These are phyloP conservation scores for Harlomillsia oculata DNA, from an alignment of 1,140 invertebrate species.

Conservation along the genomic window DNA sequence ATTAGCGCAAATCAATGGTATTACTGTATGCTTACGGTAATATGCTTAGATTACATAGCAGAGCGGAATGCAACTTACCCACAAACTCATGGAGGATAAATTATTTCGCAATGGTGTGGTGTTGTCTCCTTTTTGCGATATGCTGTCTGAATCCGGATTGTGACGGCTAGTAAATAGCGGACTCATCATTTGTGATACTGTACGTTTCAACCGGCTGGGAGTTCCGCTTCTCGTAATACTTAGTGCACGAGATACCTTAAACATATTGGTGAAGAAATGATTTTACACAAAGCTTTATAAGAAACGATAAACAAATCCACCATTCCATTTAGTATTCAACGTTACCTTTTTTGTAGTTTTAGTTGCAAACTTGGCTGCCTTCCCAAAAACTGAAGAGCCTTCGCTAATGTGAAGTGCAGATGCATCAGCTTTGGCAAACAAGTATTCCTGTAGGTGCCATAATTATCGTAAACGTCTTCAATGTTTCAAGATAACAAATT, in stretches of 20 bases:
- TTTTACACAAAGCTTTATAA: too few relatives aligned
- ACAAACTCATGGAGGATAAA: conserved; percentile 25
- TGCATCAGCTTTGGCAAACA: conserved; percentile 22
- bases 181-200: conserved; percentile 89
- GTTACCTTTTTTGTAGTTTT: conserved; percentile 63
- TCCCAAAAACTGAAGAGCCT: conserved; percentile 20
- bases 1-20: background rate
- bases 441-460: conserved; percentile 13
- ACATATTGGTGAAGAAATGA: too few relatives aligned
- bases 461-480: background rate
- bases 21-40: background rate
- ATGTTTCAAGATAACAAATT: background rate
- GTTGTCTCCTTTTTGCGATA: conserved; percentile 24
- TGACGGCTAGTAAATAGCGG: conserved; percentile 48
- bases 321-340: background rate
- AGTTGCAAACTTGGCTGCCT: conserved; percentile 57
- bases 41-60: background rate
- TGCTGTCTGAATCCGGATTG: conserved; percentile 22
- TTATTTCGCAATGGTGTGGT: conserved; percentile 5
- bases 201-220: conserved; percentile 80
- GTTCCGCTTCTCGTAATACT: conserved; percentile 94
- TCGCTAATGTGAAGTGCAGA: conserved; percentile 15
- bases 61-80: background rate
- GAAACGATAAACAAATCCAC: background rate
- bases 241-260: conserved; percentile 69